Evolutionary conservation across 2,797 vertebrate species (phyloP), one percentile per base, ranked within the genome.

Genomic region (Trachurus trachurus): DNA sequence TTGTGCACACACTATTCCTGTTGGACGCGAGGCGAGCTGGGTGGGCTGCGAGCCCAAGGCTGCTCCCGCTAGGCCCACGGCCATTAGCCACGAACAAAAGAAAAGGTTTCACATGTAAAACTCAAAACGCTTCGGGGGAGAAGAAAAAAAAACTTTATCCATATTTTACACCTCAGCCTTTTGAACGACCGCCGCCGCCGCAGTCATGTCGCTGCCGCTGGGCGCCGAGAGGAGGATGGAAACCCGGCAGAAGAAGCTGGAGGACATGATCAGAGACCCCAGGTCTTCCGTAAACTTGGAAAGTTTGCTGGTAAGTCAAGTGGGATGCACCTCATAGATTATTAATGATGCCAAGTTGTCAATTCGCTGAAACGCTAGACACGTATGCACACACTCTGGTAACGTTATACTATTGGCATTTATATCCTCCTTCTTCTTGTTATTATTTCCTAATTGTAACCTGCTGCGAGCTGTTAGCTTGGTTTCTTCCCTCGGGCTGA

Each of bases 161-260:
- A 44, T 67, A 9, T 64, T 74, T 73, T 26, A 26, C 17, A 31
- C 29, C 17, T 12, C 21, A 71, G 68, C 44, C 44, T 74, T 74
- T 60, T 26, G 15, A 47, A 50, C 17, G 10, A 47, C 54, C 66
- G 29, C 66, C 73, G 29, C 66, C 73, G 86, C 26, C 26, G 26
- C 81, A 71, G 89, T 66, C 87, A 96, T 96, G 95, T 95, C 95
- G 70, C 26, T 96, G 95, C 95, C 95, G 70, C 26, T 26, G 26
- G 95, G 95, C 83, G 95, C 95, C 10, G 95, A 96, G 89, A 95
- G 91, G 87, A 94, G 95, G 95, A 94, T 95, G 94, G 95, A 96
- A 91, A 86, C 78, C 89, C 94, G 95, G 89, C 87, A 93, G 90
- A 95, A 90, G 85, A 94, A 90, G 90, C 94, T 96, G 93, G 94